phyloP scores from a whole-genome alignment of 2,113 vertebrate genomes.

The Callopanchax toddi region DNA sequence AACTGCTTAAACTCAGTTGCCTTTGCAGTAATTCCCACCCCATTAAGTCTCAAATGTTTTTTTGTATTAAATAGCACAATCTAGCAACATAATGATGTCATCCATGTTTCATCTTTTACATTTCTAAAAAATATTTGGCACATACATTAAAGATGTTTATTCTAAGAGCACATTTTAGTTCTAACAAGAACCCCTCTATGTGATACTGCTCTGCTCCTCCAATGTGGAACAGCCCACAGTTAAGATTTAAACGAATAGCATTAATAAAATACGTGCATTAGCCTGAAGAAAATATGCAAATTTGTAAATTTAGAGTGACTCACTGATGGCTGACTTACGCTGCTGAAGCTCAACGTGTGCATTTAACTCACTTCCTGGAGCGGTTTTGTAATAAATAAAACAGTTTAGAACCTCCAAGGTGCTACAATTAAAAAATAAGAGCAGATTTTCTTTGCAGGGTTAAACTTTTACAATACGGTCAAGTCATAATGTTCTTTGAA shows the following conservation, averaged over 20 bases:
- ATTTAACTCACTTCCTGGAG: constrained; percentile 29
- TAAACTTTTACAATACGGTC: not conserved
- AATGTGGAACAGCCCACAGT: constrained; percentile 10
- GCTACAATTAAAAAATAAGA: constrained; percentile 28
- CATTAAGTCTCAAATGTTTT: not conserved
- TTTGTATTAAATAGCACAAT: not conserved
- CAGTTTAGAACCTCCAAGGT: constrained; percentile 10
- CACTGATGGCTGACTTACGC: constrained; percentile 53
- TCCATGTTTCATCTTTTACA: not conserved
- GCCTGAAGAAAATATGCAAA: constrained; percentile 53
- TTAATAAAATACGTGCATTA: constrained; percentile 43
- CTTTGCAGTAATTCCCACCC: not conserved
- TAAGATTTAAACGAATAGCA: constrained; percentile 42
- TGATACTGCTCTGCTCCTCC: not conserved
- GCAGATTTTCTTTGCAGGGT: not conserved
- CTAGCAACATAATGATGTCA: not conserved
- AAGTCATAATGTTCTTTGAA: not conserved
- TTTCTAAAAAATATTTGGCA: not conserved
- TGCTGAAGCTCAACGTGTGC: constrained; percentile 40
- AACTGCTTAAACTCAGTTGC: not conserved
- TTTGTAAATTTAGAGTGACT: constrained; percentile 46
- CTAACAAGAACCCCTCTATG: constrained; percentile 7
- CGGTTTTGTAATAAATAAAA: not conserved
- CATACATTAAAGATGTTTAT: not conserved
- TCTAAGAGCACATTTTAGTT: constrained; percentile 3